phyloP scores from a whole-genome alignment of 2,888 invertebrate species.

The Sesia apiformis region DNA sequence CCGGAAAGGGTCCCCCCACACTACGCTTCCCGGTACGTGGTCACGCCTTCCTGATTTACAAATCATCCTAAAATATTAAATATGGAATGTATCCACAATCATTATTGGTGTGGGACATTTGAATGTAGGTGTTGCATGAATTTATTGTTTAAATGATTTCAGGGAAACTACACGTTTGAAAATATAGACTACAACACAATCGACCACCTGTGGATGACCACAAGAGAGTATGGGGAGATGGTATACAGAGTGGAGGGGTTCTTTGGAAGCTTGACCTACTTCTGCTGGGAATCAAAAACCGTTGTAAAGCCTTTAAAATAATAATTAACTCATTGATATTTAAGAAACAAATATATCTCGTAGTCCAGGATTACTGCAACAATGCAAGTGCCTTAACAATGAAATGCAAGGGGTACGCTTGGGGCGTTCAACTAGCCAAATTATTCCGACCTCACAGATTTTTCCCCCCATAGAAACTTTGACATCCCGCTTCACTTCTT shows the following conservation, averaged over 20 bases:
- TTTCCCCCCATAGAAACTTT: too few relatives aligned
- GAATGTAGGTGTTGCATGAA: too few relatives aligned
- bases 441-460: too few relatives aligned
- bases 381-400: neutral
- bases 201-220: neutral
- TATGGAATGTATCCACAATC: too few relatives aligned
- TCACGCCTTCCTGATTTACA: too few relatives aligned
- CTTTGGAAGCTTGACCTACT: neutral
- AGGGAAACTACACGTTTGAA: slow-evolving; percentile 2
- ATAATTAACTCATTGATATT: neutral
- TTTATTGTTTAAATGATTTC: neutral
- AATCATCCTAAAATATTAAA: too few relatives aligned
- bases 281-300: slow-evolving; percentile 1
- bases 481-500: too few relatives aligned
- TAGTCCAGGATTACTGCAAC: neutral
- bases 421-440: too few relatives aligned
- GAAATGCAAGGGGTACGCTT: too few relatives aligned
- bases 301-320: neutral
- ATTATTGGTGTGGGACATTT: too few relatives aligned
- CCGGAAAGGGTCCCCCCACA: too few relatives aligned
- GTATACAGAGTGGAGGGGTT: neutral
- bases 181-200: neutral
- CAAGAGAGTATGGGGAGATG: neutral
- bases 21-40: too few relatives aligned
- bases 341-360: neutral